Conservation (phyloP, 2,888 invertebrate genomes). For the Anaspis maculata region DNA sequence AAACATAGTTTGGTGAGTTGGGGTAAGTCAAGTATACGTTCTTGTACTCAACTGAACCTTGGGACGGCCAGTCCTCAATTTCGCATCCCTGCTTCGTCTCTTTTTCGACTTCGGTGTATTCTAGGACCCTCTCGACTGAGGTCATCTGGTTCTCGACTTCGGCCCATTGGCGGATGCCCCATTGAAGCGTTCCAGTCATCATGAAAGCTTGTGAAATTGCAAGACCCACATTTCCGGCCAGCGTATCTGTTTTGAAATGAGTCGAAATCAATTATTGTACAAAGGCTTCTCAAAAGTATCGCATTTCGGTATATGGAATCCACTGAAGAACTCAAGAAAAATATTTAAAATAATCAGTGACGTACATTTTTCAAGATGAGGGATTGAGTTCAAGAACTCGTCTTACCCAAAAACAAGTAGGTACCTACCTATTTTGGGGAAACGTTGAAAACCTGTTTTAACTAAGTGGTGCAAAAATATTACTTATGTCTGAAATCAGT, state of each 20-base stretch:
- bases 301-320: too few relatives aligned
- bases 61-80: slow-evolving; percentile 53
- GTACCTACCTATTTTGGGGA: too few relatives aligned
- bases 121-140: slow-evolving; percentile 71
- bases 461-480: too few relatives aligned
- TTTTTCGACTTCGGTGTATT: slow-evolving; percentile 42
- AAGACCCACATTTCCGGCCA: slow-evolving; percentile 56
- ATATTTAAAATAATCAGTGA: too few relatives aligned
- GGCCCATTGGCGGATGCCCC: slow-evolving; percentile 72
- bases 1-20: slow-evolving; percentile 56
- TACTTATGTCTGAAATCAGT: too few relatives aligned
- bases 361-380: too few relatives aligned
- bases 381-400: too few relatives aligned
- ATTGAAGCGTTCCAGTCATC: slow-evolving; percentile 58
- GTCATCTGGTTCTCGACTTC: slow-evolving; percentile 76
- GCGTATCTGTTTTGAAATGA: slow-evolving; percentile 16
- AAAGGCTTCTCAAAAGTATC: too few relatives aligned
- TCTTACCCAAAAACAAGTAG: too few relatives aligned
- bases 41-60: slow-evolving; percentile 50
- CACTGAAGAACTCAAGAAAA: too few relatives aligned
- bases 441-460: too few relatives aligned
- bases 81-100: slow-evolving; percentile 41
- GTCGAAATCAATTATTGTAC: not conserved
- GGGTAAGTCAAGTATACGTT: slow-evolving; percentile 61
- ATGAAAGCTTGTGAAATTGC: slow-evolving; percentile 74